Conservation (phyloP, 23 tunicate species). For the Trididemnum nubilum region DNA sequence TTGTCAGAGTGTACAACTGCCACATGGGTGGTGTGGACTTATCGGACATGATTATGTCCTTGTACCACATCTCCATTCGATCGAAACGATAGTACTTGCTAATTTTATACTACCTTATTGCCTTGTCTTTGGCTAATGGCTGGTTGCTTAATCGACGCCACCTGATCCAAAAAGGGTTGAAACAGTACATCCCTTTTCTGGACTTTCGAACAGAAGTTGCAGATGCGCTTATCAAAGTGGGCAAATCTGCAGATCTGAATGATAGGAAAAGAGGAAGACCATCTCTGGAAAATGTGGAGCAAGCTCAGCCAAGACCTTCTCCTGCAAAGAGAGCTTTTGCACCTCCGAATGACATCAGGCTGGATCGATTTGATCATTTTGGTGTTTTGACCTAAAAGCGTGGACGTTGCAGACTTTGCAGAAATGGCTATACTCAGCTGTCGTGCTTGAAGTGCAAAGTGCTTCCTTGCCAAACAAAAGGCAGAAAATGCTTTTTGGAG, state of each 20-base stretch:
- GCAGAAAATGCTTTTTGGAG: conserved; percentile 1
- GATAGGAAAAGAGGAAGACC: background rate
- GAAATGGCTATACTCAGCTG: conserved; percentile 7
- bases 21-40: conserved; percentile 19
- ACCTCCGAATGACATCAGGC: background rate
- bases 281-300: background rate
- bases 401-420: conserved; percentile 12
- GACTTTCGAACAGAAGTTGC: conserved; percentile 33
- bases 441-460: conserved; percentile 2
- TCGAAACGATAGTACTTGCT: conserved; percentile 1
- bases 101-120: background rate
- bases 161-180: background rate
- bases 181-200: background rate
- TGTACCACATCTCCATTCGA: conserved; percentile 1
- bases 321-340: background rate
- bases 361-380: too few relatives aligned
- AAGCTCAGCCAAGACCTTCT: background rate
- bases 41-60: conserved; percentile 4
- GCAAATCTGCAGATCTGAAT: conserved; percentile 5
- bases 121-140: background rate
- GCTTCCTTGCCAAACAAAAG: conserved; percentile 12
- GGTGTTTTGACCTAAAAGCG: background rate
- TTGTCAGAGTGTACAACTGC: conserved; percentile 1
- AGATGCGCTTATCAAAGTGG: conserved; percentile 6
- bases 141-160: conserved; percentile 25